Base-by-base conservation (phyloP, 1,140 invertebrate species). In the Batillaria attramentaria region DNA sequence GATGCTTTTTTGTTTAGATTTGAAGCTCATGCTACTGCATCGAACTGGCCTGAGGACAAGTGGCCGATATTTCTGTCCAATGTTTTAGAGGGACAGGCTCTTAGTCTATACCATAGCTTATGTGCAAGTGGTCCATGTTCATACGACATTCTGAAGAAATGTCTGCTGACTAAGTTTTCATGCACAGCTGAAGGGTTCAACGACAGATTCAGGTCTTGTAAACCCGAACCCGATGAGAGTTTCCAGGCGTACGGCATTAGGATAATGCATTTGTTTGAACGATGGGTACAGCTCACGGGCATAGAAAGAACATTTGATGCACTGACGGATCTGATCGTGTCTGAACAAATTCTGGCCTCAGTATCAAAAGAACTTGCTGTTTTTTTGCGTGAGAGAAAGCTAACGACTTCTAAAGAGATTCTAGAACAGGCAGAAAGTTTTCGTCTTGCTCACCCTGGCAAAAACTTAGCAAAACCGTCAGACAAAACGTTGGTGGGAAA, bases 301-400 rank as follows among this genome's bases (percentile, higher is more conserved):
- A 37, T 72, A 46, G 24, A 24, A 2, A 72, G 50, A 28, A 37
- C 46, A 1, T 73, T 35, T 39, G 72, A 73, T 37, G 33, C 31
- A 37, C 35, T 73, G 31, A 4, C 3, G 18, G 72, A 73, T 73
- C 24, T 73, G 33, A 20, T 73, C 5, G 20, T 73, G 3, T n/a
- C 16, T 1, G 72, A 73, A 43, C 72, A 73, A 28, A 5, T 73
- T 1, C 16, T 54, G 1, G 4, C 3, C 3, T 16, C 1, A 8
- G n/a, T 54, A 0, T 33, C 16, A 28, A 73, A 73, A 28, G 72
- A 72, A 3, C 0, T 72, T 13, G 42, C 42, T 46, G 70, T 72
- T 13, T 72, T 72, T 72, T 46, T 72, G 20, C 28, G 72, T 13
- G 72, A 73, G 33, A 57, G 72, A 16, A n/a, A 37, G 0, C 16